Percentiles rank a stretch among this genome's conserved stretches.
These are phyloP conservation scores for Salvelinus sp. DNA, from an alignment of 2,113 vertebrate species.

Conservation along the genomic window DNA sequence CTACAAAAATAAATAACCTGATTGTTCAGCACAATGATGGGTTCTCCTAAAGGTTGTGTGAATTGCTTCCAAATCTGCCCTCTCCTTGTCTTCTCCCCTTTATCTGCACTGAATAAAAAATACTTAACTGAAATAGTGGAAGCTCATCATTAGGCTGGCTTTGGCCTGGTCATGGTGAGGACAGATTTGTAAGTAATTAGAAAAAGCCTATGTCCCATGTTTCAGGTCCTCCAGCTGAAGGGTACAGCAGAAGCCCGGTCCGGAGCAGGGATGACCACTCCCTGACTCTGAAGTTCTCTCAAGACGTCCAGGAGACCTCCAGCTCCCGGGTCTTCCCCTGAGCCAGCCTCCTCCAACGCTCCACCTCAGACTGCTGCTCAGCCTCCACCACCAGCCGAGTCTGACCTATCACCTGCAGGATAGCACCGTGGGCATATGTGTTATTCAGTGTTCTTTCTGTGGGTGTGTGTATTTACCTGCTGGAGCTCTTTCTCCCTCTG, in stretches of 20 bases:
- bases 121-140: too few relatives aligned
- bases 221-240: constrained; percentile 22
- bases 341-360: constrained; percentile 83
- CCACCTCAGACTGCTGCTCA: constrained; percentile 70
- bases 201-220: not conserved
- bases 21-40: too few relatives aligned
- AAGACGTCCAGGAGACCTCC: constrained; percentile 85
- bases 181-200: too few relatives aligned
- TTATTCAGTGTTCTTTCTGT: too few relatives aligned
- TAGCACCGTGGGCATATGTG: not conserved
- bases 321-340: constrained; percentile 84
- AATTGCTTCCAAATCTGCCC: too few relatives aligned
- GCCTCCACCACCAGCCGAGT: constrained; percentile 60
- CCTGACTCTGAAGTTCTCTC: constrained; percentile 85
- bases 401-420: constrained; percentile 76
- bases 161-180: too few relatives aligned
- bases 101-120: too few relatives aligned
- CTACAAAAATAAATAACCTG: too few relatives aligned
- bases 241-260: not conserved
- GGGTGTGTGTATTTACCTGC: constrained; percentile 70
- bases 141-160: too few relatives aligned
- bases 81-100: too few relatives aligned
- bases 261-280: constrained; percentile 76
- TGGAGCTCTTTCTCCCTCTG: constrained; percentile 85
- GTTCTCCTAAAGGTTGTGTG: too few relatives aligned